Conservation (phyloP, 2,797 vertebrate genomes). For the Anableps anableps region DNA sequence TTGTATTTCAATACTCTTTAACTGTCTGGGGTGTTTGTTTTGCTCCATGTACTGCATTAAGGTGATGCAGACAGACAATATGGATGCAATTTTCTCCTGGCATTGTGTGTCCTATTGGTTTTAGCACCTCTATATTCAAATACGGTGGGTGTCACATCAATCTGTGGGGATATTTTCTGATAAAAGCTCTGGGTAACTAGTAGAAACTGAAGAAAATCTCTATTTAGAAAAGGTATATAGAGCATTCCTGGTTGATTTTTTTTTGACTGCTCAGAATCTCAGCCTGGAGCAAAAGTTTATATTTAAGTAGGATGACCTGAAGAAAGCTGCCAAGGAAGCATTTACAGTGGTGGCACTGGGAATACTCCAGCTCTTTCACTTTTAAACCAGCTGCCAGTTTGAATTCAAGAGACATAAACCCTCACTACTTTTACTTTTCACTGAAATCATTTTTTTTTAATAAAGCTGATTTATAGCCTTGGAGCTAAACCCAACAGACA, state of each 20-base stretch:
- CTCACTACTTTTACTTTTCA: neutral
- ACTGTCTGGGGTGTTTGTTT: neutral
- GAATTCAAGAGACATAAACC: conserved; percentile 1
- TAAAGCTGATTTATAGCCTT: neutral
- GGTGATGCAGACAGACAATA: neutral
- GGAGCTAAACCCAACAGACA: neutral
- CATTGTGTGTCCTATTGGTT: neutral
- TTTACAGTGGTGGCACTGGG: neutral
- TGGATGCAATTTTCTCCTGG: neutral
- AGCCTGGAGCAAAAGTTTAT: neutral
- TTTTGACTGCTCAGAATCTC: neutral
- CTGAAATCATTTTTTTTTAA: neutral
- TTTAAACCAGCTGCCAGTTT: neutral
- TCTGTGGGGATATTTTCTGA: neutral
- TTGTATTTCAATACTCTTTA: neutral
- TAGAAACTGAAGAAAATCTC: neutral
- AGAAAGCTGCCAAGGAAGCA: neutral
- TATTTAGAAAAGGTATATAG: neutral
- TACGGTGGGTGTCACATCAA: neutral
- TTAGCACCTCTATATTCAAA: neutral
- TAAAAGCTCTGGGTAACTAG: neutral
- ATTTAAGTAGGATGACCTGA: neutral
- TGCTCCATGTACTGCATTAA: neutral
- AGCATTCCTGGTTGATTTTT: neutral
- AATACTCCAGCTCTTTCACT: neutral